Evolutionary conservation across 2,797 vertebrate species (phyloP), one percentile per base, ranked within the genome.

Genomic region (Cynopterus sphinx): DNA sequence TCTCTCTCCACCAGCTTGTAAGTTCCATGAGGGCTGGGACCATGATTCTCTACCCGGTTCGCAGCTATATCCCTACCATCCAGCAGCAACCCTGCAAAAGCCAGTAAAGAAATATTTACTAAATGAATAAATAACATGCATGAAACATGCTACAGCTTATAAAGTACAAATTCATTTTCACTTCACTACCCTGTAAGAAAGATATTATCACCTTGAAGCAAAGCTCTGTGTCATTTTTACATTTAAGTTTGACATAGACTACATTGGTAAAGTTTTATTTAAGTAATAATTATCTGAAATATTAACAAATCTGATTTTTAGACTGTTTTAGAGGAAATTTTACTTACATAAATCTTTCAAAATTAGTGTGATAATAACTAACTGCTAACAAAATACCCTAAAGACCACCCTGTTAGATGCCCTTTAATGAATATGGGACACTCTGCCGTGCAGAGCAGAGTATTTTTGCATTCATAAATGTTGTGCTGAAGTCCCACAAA

Each of bases 401-500:
- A 49, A 92, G 12, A 87, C 87, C n/a, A 88, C 53, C 41, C 78
- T 75, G 17, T 83, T 94, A 85, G 49, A 63, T 90, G 39, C 61
- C 71, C 83, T 95, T 96, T 92, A 96, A 90, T 94, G 49, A 96
- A 95, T 96, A 90, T 39, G 90, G 77, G 96, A 90, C 88, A 92
- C 78, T 96, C 87, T 92, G 77, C 92, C 92, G 26, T 70, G 55
- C 90, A 95, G 43, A 92, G 70, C 24, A 94, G 71, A 96, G 95
- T 92, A 94, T 88, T 94, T 96, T 97, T 94, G 51, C 92, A 95
- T 92, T 92, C 71, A 96, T 86, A 96, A 96, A 96, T 96, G 79
- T 92, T 96, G 68, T 88, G 46, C 78, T 96, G n/a, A 96, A 94
- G 85, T 86, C 46, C 55, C 85, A 88, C 63, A 88, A 97, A 96